phyloP scores from a whole-genome alignment of 2,888 invertebrate species.

The Empis stercorea region DNA sequence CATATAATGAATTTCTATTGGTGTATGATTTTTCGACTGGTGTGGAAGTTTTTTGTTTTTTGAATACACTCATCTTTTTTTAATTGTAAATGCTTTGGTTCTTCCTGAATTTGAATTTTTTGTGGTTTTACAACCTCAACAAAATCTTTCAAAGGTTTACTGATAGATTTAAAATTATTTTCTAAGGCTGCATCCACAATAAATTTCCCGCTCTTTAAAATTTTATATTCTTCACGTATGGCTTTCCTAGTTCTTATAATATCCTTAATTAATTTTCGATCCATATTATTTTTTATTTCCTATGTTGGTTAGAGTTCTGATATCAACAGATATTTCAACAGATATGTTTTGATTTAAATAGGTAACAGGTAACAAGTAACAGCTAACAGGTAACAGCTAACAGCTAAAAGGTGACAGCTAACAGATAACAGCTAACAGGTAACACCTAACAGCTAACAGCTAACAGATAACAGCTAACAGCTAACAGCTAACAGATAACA shows the following conservation, averaged over 20 bases:
- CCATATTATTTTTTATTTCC: not conserved
- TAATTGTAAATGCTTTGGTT: too few relatives aligned
- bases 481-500: too few relatives aligned
- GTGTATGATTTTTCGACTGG: too few relatives aligned
- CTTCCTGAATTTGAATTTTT: not conserved
- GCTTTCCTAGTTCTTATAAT: constrained; percentile 2
- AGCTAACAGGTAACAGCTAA: too few relatives aligned
- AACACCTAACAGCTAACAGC: too few relatives aligned
- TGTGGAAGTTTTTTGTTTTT: too few relatives aligned
- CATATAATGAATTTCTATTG: too few relatives aligned
- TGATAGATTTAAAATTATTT: not conserved
- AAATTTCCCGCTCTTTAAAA: not conserved
- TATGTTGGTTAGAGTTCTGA: not conserved
- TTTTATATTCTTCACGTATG: not conserved
- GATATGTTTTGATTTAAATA: not conserved
- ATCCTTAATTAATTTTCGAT: constrained; percentile 1
- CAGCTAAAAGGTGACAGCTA: too few relatives aligned
- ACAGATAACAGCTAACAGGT: too few relatives aligned
- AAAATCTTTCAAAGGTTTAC: not conserved
- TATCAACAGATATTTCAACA: not conserved
- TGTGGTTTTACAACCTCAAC: not conserved
- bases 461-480: too few relatives aligned
- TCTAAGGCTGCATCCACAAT: not conserved
- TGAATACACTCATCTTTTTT: too few relatives aligned
- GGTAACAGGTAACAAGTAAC: too few relatives aligned